These are phyloP conservation scores for Drosophila niveifrons DNA, from an alignment of 2,888 invertebrate species.

Conservation along the genomic window DNA sequence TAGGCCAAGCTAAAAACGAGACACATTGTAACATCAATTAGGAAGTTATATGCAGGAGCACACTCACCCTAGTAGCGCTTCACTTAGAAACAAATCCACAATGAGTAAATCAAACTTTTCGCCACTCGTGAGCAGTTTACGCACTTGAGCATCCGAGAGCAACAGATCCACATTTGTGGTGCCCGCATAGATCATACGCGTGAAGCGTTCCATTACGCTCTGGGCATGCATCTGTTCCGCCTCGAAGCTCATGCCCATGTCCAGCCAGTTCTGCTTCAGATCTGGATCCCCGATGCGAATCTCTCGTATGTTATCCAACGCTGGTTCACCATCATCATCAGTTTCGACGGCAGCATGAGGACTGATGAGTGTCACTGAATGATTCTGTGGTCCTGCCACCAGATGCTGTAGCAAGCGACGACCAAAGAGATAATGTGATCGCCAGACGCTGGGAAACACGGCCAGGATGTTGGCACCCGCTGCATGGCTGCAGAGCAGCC, in stretches of 20 bases:
- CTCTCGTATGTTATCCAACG: constrained; percentile 74
- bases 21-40: too few relatives aligned
- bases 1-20: constrained; percentile 80
- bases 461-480: constrained; percentile 83
- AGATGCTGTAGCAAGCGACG: constrained; percentile 79
- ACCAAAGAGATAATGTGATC: constrained; percentile 84
- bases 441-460: constrained; percentile 84
- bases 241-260: constrained; percentile 83
- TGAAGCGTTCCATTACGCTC: constrained; percentile 83
- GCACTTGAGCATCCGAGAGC: constrained; percentile 77
- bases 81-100: constrained; percentile 86
- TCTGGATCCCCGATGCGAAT: constrained; percentile 78
- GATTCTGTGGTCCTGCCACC: constrained; percentile 75
- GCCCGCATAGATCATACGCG: constrained; percentile 83
- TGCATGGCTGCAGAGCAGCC: constrained; percentile 54
- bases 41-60: not conserved
- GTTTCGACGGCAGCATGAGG: constrained; percentile 60
- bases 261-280: constrained; percentile 82
- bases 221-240: constrained; percentile 82
- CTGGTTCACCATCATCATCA: not conserved
- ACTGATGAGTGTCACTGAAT: constrained; percentile 84
- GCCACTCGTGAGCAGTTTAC: constrained; percentile 75
- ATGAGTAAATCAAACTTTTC: constrained; percentile 83
- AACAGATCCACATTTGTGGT: constrained; percentile 83
- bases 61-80: constrained; percentile 84